phyloP scores from a whole-genome alignment of 2,113 vertebrate species.

The Lates calcarifer region DNA sequence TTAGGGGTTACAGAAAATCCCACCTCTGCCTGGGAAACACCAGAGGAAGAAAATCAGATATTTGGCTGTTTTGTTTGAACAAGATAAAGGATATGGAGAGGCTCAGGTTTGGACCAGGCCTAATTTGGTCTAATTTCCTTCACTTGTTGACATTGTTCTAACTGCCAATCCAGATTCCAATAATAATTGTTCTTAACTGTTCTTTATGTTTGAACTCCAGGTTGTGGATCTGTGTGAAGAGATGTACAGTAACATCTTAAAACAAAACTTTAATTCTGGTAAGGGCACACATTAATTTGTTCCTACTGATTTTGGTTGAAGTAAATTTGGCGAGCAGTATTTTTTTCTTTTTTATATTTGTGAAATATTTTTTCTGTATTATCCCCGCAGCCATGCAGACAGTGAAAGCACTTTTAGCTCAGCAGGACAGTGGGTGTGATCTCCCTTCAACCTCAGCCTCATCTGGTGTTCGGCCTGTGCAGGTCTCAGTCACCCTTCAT shows the following conservation, averaged over 20 bases:
- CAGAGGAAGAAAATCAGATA: not conserved
- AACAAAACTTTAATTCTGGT: slow-evolving; percentile 49
- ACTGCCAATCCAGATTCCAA: not conserved
- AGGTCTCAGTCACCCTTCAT: not conserved
- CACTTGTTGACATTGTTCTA: not conserved
- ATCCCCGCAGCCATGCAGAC: slow-evolving; percentile 40
- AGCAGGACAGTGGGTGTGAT: not conserved
- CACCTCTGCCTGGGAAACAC: not conserved
- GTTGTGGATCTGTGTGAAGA: slow-evolving; percentile 50
- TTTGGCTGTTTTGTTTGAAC: slow-evolving; percentile 22
- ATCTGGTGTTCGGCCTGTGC: not conserved
- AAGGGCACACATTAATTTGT: not conserved
- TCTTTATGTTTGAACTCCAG: slow-evolving; percentile 35
- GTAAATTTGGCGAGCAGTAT: not conserved
- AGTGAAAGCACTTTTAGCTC: not conserved
- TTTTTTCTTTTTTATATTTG: too few relatives aligned
- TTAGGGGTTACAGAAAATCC: not conserved
- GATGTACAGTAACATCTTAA: slow-evolving; percentile 14
- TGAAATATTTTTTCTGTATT: not conserved
- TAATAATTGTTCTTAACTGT: not conserved
- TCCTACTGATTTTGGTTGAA: not conserved
- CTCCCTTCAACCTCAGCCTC: not conserved
- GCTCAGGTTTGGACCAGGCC: slow-evolving; percentile 38
- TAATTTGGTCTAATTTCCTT: not conserved
- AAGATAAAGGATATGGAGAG: slow-evolving; percentile 20